A percentile compares a stretch with the other conserved stretches of the same genome.
phyloP scores from a whole-genome alignment of 2,888 invertebrate species.

The Lasioglossum pauxillum region DNA sequence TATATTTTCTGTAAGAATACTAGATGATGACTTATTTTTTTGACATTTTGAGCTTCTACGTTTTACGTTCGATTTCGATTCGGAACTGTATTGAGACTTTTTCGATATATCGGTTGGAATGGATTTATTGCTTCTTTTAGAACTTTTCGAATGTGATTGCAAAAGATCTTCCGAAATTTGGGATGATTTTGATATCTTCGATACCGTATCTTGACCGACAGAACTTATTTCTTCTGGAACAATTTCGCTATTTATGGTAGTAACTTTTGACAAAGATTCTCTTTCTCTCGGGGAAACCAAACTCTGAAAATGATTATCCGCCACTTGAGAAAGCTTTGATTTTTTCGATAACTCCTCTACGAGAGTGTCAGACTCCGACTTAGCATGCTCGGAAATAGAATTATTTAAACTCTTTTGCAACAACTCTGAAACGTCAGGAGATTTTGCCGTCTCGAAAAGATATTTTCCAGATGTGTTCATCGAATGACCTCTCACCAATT shows the following conservation, averaged over 20 bases:
- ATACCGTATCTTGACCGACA: conserved; percentile 57
- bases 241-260: conserved; percentile 49
- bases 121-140: conserved; percentile 72
- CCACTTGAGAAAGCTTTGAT: conserved; percentile 68
- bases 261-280: conserved; percentile 45
- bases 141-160: conserved; percentile 61
- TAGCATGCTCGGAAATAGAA: conserved; percentile 70
- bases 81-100: conserved; percentile 71
- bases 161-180: conserved; percentile 72
- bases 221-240: conserved; percentile 64
- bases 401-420: conserved; percentile 56
- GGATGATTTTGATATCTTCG: conserved; percentile 70
- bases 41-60: conserved; percentile 78
- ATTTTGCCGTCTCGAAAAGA: conserved; percentile 58
- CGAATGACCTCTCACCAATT: conserved; percentile 68
- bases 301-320: conserved; percentile 51
- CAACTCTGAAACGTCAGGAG: conserved; percentile 43
- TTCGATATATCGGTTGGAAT: conserved; percentile 69
- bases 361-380: conserved; percentile 80
- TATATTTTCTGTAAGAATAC: conserved; percentile 72
- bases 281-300: conserved; percentile 41
- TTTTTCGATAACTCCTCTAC: conserved; percentile 81
- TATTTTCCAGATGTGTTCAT: conserved; percentile 56
- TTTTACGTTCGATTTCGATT: conserved; percentile 76
- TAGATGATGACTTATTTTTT: conserved; percentile 74